phyloP scores from a whole-genome alignment of 1,140 invertebrate species.

The Portunus trituberculatus region DNA sequence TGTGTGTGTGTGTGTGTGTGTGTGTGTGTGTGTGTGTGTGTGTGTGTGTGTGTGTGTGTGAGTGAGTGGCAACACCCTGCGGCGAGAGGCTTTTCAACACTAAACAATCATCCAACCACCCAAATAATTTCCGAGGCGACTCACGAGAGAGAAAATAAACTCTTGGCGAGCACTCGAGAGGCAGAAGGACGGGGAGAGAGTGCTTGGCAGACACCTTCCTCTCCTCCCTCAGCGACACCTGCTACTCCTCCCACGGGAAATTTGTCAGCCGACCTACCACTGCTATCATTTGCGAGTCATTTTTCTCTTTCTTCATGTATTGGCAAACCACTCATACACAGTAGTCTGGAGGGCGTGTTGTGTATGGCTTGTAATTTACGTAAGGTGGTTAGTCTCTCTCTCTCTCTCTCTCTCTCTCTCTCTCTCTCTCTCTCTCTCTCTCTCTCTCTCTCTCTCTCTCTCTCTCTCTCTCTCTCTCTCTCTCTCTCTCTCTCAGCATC shows the following conservation, averaged over 20 bases:
- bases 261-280: neutral
- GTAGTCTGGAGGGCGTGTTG: too few relatives aligned
- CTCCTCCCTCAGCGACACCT: neutral
- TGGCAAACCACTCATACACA: too few relatives aligned
- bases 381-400: neutral
- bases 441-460: constrained; percentile 51
- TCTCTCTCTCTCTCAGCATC: constrained; percentile 1
- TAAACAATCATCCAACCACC: neutral
- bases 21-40: too few relatives aligned
- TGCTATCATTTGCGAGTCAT: too few relatives aligned
- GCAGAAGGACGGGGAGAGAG: neutral
- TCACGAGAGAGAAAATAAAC: constrained; percentile 16
- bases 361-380: neutral
- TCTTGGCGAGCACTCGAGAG: neutral
- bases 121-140: neutral
- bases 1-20: too few relatives aligned
- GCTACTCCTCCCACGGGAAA: neutral
- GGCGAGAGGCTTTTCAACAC: neutral
- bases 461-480: constrained; percentile 51
- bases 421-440: constrained; percentile 49
- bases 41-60: too few relatives aligned
- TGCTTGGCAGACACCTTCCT: neutral
- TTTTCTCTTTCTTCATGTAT: too few relatives aligned
- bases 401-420: constrained; percentile 43
- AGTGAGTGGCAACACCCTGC: neutral